Base-by-base conservation (phyloP, 2,113 vertebrate genomes). In the Deroptyus accipitrinus region DNA sequence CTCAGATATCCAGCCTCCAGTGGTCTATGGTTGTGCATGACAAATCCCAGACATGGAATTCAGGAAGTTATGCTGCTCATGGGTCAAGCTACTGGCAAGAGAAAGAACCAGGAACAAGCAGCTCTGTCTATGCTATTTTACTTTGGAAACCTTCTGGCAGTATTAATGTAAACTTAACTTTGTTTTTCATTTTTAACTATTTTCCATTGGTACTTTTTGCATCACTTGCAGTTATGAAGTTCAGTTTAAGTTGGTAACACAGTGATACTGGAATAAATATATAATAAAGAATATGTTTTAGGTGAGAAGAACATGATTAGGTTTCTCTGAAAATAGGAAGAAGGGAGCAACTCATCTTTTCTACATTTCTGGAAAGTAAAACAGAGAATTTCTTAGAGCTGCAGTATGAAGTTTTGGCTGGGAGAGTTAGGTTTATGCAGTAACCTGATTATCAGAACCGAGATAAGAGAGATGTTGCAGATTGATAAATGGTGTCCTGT, bases 291-390 rank as follows among this genome's bases (percentile, higher is more conserved):
- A 75, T 2, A 15, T 16, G 44, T 63, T 91, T 64, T 66, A 68
- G 61, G 23, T 39, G 51, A 90, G 72, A 37, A 2, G 8, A 88
- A 44, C 23, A 6, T n/a, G 7, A 35, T 49, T 41, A 94, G 19
- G 49, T 74, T 95, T 96, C 87, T 92, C 55, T 78, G 90, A 96
- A 95, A 94, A 82, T 88, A 90, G 75, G 79, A 92, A 88, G 63
- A 80, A 33, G 24, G 46, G 79, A 77, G 37, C 17, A 88, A 55
- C 41, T 85, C 3, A 55, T 68, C 37, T 76, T 91, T 91, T 92
- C 82, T 87, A 11, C 7, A 22, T 27, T 86, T 75, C 33, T 74
- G 67, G 41, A 96, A 61, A 96, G 87, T 63, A 94, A 95, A 95
- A 31, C 30, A 44, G 91, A 90, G 44, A 80, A 59, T 93, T 90